Conservation (phyloP, 2,113 vertebrate species). For the Antigone vipio region DNA sequence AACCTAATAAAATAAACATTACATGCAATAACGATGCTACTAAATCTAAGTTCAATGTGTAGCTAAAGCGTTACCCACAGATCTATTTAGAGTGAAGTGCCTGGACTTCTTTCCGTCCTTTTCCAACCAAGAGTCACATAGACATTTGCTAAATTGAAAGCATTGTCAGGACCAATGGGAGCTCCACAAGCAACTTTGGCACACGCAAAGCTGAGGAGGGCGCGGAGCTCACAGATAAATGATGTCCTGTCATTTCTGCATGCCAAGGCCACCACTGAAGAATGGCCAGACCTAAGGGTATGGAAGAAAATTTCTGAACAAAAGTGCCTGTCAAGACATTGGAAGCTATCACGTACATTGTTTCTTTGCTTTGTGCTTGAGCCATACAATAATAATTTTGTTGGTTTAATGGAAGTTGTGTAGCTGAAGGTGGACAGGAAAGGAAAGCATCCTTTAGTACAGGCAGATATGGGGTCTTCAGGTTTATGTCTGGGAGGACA, state of each 20-base stretch:
- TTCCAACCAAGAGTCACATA: slow-evolving; percentile 5
- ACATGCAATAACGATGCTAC: slow-evolving; percentile 62
- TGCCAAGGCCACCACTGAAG: slow-evolving; percentile 19
- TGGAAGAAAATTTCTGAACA: not conserved
- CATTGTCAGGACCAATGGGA: not conserved
- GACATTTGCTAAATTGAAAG: slow-evolving; percentile 43
- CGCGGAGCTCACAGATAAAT: not conserved
- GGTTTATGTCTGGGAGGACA: not conserved
- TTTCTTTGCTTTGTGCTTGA: not conserved
- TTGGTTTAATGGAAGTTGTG: not conserved
- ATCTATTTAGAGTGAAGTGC: slow-evolving; percentile 53
- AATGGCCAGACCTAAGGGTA: not conserved
- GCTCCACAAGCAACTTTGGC: not conserved
- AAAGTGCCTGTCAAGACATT: not conserved
- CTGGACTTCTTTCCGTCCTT: slow-evolving; percentile 33
- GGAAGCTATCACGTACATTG: accelerated
- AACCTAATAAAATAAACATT: slow-evolving; percentile 68
- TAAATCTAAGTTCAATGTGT: slow-evolving; percentile 56
- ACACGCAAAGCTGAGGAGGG: not conserved
- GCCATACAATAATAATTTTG: not conserved
- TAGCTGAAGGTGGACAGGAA: not conserved
- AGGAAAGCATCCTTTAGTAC: not conserved
- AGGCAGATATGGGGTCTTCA: not conserved
- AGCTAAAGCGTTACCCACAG: slow-evolving; percentile 66
- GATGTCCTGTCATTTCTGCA: not conserved